Evolutionary conservation across 2,113 vertebrate genomes (phyloP).

Genomic region (Echinops telfairi): DNA sequence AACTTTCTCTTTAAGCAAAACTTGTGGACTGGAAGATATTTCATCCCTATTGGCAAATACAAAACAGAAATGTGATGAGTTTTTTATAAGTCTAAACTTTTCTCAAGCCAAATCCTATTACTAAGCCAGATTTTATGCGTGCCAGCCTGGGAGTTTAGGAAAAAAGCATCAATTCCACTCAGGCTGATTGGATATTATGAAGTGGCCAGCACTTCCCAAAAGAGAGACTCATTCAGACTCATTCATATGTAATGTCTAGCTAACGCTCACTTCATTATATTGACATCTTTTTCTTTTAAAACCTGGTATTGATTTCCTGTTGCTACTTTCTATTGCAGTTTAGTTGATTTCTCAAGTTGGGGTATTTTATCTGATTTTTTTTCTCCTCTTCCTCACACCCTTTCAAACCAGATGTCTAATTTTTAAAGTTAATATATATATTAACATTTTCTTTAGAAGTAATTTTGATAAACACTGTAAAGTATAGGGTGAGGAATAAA

Average conservation of each 20-base stretch:
- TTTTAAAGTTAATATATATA: neutral
- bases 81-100: constrained; percentile 44
- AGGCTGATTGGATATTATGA: neutral
- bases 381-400: constrained; percentile 4
- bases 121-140: neutral
- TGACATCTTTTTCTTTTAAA: constrained; percentile 33
- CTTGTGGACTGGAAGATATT: constrained; percentile 16
- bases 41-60: constrained; percentile 17
- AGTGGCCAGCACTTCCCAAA: neutral
- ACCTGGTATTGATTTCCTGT: constrained; percentile 66
- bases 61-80: constrained; percentile 32
- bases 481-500: neutral
- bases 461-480: neutral
- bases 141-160: neutral
- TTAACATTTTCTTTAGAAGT: constrained; percentile 40
- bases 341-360: constrained; percentile 47
- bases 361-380: constrained; percentile 49
- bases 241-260: neutral
- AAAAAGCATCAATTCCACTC: neutral
- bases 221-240: neutral
- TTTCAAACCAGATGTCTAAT: constrained; percentile 37
- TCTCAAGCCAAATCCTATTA: neutral
- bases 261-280: constrained; percentile 50
- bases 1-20: neutral
- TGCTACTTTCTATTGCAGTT: constrained; percentile 59